A percentile compares a stretch with the other conserved stretches of the same genome.
Evolutionary conservation across 2,113 vertebrate genomes (phyloP).

Genomic region (Microcebus jonahi): DNA sequence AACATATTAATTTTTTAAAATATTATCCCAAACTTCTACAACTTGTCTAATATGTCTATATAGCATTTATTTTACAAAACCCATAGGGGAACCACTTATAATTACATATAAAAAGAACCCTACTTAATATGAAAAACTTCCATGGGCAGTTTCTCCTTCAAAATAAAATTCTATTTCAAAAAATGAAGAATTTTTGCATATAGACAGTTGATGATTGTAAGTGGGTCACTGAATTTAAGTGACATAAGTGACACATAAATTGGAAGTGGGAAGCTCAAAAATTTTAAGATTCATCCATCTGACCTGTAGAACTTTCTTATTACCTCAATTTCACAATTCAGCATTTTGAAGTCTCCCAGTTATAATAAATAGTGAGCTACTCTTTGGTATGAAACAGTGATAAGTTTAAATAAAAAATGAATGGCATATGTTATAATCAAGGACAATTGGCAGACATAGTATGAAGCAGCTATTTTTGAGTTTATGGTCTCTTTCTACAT

Average conservation of each 20-base stretch:
- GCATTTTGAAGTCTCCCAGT: background rate
- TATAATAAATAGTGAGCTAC: slow-evolving; percentile 3
- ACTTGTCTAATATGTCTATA: background rate
- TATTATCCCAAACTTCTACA: background rate
- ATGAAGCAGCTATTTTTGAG: background rate
- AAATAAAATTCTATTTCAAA: background rate
- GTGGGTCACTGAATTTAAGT: background rate
- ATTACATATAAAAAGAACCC: background rate
- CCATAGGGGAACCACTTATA: background rate
- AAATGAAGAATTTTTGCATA: background rate
- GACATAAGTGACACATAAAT: background rate
- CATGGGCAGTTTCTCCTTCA: background rate
- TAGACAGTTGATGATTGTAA: background rate
- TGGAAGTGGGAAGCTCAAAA: background rate
- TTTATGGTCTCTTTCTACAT: background rate
- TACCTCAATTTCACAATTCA: slow-evolving; percentile 34
- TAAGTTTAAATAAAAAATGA: slow-evolving; percentile 50
- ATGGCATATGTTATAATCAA: slow-evolving; percentile 52
- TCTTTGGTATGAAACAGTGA: background rate
- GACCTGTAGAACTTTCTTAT: slow-evolving; percentile 25
- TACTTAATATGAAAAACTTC: background rate
- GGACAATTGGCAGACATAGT: slow-evolving; percentile 17
- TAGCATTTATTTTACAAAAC: background rate
- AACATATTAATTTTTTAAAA: background rate
- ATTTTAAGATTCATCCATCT: slow-evolving; percentile 51